Base-by-base conservation (phyloP, 92 coral and sea anemone genomes). In the Chrysogorgia sp. region DNA sequence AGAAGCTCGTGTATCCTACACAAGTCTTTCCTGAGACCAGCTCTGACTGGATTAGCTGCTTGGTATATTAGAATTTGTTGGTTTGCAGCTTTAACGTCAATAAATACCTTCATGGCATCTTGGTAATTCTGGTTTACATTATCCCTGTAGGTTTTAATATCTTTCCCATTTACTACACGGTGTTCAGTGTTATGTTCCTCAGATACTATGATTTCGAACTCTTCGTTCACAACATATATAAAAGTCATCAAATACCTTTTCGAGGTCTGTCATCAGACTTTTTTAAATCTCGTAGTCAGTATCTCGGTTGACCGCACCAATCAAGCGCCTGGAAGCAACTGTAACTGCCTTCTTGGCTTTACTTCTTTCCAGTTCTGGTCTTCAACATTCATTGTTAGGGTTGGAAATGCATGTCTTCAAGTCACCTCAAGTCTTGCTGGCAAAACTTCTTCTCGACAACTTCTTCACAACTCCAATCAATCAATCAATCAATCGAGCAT, bases 341-440 rank as follows among this genome's bases (percentile, higher is more conserved):
- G 60, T 47, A 24, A 69, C 76, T 21, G 76, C 76, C 7, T 34
- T 86, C 35, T 88, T 88, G 31, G 89, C 85, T 43, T 65, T 85
- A 50, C 85, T 89, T 85, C 89, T 70, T 63, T 78, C 89, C 41
- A 45, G 74, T 84, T 88, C 76, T 67, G 74, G 22, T 76, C 86
- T 29, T 63, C 67, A 7, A 87, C 81, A 74, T 34, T 64, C 82
- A 79, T 78, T 59, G 9, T 72, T 56, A 43, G 20, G 53, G 67
- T 48, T 22, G 67, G 45, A 37, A 68, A n/a, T n/a, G n/a, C n/a
- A 24, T 41, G 63, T 52, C 67, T 60, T 60, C 67, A 60, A 60
- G 67, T 60, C 4, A 60, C 33, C 2, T 22, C 33, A 14, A 60
- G 34, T 22, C 26, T 60, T 14, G 37, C 60, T 53, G 60, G n/a